A percentile compares a stretch with the other conserved stretches of the same genome.
phyloP scores from a whole-genome alignment of 1,140 invertebrate genomes.

The Pseudomyrmex dendroicus region DNA sequence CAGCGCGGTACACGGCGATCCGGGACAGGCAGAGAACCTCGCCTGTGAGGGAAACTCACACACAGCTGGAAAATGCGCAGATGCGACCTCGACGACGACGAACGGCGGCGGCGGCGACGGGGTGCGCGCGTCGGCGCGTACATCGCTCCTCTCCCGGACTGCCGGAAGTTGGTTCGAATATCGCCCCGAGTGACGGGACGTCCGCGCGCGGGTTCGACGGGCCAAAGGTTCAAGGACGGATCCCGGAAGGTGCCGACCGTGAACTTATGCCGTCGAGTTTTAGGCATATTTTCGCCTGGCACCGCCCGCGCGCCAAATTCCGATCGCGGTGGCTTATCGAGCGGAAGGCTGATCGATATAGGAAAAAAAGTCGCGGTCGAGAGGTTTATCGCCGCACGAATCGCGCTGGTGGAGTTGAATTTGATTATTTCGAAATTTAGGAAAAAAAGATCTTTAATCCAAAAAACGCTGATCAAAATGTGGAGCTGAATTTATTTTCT shows the following conservation, averaged over 20 bases:
- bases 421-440: background rate
- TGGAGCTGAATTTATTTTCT: no score
- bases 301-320: background rate
- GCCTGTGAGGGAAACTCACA: constrained; percentile 74
- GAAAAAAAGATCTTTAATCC: no score
- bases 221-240: constrained; percentile 66
- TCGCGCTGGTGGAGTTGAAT: background rate
- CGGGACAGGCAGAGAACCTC: constrained; percentile 74
- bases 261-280: constrained; percentile 57
- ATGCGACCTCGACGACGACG: constrained; percentile 57
- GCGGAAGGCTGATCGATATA: background rate
- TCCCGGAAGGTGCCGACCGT: constrained; percentile 54
- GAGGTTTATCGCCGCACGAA: background rate
- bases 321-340: background rate
- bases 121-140: constrained; percentile 64
- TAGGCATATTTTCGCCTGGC: constrained; percentile 35
- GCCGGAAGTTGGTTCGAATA: constrained; percentile 67
- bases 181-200: constrained; percentile 25
- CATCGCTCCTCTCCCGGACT: constrained; percentile 18
- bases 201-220: constrained; percentile 10
- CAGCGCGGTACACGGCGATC: constrained; percentile 65
- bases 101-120: background rate
- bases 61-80: constrained; percentile 76
- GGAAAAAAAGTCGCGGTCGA: background rate
- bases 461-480: no score